Evolutionary conservation across 2,888 invertebrate species (phyloP), one percentile per base, ranked within the genome.

Genomic region (Hypselothyrea guttata): DNA sequence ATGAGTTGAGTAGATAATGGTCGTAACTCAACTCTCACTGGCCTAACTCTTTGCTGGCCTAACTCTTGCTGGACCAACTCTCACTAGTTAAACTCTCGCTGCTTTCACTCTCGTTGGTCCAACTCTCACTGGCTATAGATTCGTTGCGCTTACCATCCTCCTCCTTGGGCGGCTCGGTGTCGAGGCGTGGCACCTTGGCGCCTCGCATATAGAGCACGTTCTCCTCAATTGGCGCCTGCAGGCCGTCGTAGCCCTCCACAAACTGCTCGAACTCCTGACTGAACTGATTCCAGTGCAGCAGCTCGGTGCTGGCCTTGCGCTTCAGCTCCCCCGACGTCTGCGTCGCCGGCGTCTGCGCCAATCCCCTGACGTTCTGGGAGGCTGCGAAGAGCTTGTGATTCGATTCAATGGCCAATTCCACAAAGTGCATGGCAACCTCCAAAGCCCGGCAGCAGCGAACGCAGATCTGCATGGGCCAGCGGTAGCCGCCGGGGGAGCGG

Each of bases 391-490:
- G 53, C 15, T 71, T 70, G 2, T 55, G 55, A 58, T 83, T 71
- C n/a, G 86, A 84, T 4, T 77, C 74, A 4, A 75, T 11, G 1
- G 84, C 64, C 40, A 87, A 59, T 18, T 73, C 73, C 4, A 87
- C 66, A 42, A 87, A 87, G 45, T 87, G 86, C 75, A 84, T 85
- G 1, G 86, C 60, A 37, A 87, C 86, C 47, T 86, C 81, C 0
- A 87, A 35, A 0, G 87, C 87, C 9, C 87, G 86, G 38, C 87
- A 84, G 30, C 87, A 87, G 5, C 88, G 84, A 2, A 77, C 12
- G 52, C 87, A 87, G 16, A 87, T 84, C 15, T 86, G 76, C 71
- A 64, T 69, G 15, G 86, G 85, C 76, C 72, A 84, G n/a, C 65
- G 48, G 48, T 71, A 75, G 9, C 79, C 71, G 4, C 75, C 57